A percentile compares a stretch with the other conserved stretches of the same genome.
These are phyloP conservation scores for Peromyscus maniculatus DNA, from an alignment of 2,113 vertebrate species.

Conservation along the genomic window DNA sequence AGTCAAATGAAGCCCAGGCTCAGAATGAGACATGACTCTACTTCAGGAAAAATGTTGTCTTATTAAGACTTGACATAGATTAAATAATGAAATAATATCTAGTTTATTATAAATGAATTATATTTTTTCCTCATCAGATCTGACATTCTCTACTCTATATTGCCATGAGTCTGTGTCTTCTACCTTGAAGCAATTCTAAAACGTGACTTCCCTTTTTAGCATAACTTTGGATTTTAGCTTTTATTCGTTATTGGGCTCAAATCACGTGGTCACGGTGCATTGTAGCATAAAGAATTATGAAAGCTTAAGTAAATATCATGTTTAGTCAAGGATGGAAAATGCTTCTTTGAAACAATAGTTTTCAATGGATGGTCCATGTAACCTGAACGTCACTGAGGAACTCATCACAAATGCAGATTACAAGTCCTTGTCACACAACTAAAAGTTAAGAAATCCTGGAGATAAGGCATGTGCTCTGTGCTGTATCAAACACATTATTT, in stretches of 20 bases:
- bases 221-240: neutral
- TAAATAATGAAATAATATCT: neutral
- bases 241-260: neutral
- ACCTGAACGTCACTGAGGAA: neutral
- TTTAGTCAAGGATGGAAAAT: neutral
- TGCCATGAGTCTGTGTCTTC: neutral
- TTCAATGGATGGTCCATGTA: neutral
- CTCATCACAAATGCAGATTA: neutral
- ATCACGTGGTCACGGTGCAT: neutral
- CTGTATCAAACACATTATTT: neutral
- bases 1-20: neutral
- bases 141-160: neutral
- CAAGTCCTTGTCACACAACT: neutral
- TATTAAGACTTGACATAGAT: neutral
- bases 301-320: neutral
- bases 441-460: neutral
- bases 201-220: neutral
- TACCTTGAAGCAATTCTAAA: neutral
- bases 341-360: neutral
- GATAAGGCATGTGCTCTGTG: accelerated
- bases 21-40: neutral
- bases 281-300: neutral
- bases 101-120: neutral
- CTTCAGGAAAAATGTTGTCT: neutral
- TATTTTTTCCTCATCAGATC: neutral